A percentile compares a stretch with the other conserved stretches of the same genome.
phyloP scores from a whole-genome alignment of 2,113 vertebrate genomes.

The Chrysochloris asiatica region DNA sequence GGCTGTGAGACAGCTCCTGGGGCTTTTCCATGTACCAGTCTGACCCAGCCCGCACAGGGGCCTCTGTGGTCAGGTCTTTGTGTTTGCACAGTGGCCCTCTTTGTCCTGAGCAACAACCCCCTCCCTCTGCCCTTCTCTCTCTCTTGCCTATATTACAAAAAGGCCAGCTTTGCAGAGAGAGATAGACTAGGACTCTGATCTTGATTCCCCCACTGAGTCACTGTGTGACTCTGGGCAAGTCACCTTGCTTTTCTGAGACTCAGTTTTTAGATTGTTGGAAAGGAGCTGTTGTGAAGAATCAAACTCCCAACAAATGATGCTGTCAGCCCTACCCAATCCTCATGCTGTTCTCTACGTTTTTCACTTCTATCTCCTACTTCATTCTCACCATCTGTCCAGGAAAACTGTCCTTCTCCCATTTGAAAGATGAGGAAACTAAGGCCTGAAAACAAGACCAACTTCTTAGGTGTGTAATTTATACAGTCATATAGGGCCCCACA shows the following conservation, averaged over 20 bases:
- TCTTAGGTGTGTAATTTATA: neutral
- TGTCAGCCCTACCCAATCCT: neutral
- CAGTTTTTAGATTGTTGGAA: neutral
- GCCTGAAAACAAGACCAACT: neutral
- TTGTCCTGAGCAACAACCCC: conserved; percentile 52
- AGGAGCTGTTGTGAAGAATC: neutral
- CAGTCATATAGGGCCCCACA: neutral
- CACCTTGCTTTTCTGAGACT: conserved; percentile 15
- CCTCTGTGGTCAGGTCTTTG: conserved; percentile 61
- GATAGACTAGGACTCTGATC: conserved; percentile 8
- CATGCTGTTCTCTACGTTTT: neutral
- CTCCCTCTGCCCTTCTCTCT: neutral
- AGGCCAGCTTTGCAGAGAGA: neutral
- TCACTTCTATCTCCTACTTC: neutral
- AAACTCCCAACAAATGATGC: neutral
- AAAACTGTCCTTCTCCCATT: neutral
- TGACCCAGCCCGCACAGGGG: conserved; percentile 32
- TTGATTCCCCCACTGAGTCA: neutral
- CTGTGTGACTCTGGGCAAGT: conserved; percentile 1
- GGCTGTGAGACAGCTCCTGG: neutral
- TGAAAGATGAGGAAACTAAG: neutral
- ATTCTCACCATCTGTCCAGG: neutral
- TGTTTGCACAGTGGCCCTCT: conserved; percentile 71
- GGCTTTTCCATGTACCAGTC: conserved; percentile 11
- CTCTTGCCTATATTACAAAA: conserved; percentile 13